Percentiles rank a stretch among this genome's conserved stretches.
These are phyloP conservation scores for Himalopsyche phryganea DNA, from an alignment of 1,140 invertebrate genomes.

Conservation along the genomic window DNA sequence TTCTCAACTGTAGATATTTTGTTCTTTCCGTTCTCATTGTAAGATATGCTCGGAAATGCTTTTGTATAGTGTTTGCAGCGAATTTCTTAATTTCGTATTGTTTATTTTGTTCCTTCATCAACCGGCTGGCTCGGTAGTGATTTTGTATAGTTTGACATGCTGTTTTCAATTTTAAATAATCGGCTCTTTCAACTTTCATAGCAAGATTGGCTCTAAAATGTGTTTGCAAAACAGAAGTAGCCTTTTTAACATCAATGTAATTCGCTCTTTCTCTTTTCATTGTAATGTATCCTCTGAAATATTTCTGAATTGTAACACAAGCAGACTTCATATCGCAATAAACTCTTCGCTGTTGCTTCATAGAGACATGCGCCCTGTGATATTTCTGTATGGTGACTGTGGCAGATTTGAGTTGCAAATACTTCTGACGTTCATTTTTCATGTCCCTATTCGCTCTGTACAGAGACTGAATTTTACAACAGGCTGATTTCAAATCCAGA, in stretches of 20 bases:
- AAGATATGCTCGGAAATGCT: not conserved
- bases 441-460: slow-evolving; percentile 42
- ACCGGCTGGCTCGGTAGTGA: slow-evolving; percentile 38
- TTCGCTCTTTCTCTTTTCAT: slow-evolving; percentile 22
- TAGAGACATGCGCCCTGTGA: slow-evolving; percentile 10
- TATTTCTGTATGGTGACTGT: slow-evolving; percentile 34
- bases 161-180: slow-evolving; percentile 16
- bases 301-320: slow-evolving; percentile 31
- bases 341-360: slow-evolving; percentile 20
- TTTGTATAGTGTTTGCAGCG: slow-evolving; percentile 4
- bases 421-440: slow-evolving; percentile 42
- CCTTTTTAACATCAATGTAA: slow-evolving; percentile 27
- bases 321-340: slow-evolving; percentile 32
- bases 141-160: slow-evolving; percentile 40
- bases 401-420: slow-evolving; percentile 37
- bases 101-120: slow-evolving; percentile 23
- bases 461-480: slow-evolving; percentile 47
- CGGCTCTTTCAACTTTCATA: slow-evolving; percentile 26
- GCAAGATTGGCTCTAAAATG: slow-evolving; percentile 33
- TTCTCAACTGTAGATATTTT: slow-evolving; percentile 24
- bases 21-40: slow-evolving; percentile 30
- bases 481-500: slow-evolving; percentile 38
- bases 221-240: slow-evolving; percentile 38
- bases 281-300: slow-evolving; percentile 32
- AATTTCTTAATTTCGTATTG: slow-evolving; percentile 7